phyloP scores from a whole-genome alignment of 1,140 invertebrate species.

The Heterodera carotae region DNA sequence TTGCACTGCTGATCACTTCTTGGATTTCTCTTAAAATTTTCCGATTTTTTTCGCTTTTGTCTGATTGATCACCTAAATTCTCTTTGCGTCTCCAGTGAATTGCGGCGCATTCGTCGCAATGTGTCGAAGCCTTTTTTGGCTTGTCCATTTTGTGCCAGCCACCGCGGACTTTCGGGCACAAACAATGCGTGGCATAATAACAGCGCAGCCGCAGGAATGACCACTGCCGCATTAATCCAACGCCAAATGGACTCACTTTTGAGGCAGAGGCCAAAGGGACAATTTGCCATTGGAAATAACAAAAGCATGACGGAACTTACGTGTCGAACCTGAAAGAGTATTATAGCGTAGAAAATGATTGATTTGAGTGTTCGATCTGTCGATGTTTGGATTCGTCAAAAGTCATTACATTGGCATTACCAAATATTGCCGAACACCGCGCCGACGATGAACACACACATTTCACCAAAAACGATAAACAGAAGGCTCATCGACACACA shows the following conservation, averaged over 20 bases:
- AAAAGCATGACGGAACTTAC: background rate
- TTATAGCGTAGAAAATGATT: background rate
- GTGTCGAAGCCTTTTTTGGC: background rate
- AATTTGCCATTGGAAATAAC: background rate
- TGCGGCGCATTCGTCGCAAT: slow-evolving; percentile 8
- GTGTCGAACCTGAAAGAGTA: background rate
- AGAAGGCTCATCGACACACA: slow-evolving; percentile 8
- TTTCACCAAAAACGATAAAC: slow-evolving; percentile 32
- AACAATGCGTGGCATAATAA: slow-evolving; percentile 18
- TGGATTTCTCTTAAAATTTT: background rate
- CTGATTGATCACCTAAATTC: slow-evolving; percentile 20
- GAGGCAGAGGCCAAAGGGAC: background rate
- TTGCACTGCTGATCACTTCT: background rate
- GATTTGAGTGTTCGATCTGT: no score
- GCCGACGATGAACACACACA: slow-evolving; percentile 24
- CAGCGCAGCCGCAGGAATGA: slow-evolving; percentile 8
- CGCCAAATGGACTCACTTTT: slow-evolving; percentile 24
- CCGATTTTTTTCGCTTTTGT: background rate
- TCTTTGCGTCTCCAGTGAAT: slow-evolving; percentile 6
- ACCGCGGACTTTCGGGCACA: slow-evolving; percentile 24
- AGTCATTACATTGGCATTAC: no score
- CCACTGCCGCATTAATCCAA: slow-evolving; percentile 16
- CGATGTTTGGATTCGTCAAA: no score
- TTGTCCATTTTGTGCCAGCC: slow-evolving; percentile 25
- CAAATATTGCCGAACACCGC: slow-evolving; percentile 30